Evolutionary conservation across 2,113 vertebrate species (phyloP), one percentile per base, ranked within the genome.

Genomic region (Ctenodactylus gundi): DNA sequence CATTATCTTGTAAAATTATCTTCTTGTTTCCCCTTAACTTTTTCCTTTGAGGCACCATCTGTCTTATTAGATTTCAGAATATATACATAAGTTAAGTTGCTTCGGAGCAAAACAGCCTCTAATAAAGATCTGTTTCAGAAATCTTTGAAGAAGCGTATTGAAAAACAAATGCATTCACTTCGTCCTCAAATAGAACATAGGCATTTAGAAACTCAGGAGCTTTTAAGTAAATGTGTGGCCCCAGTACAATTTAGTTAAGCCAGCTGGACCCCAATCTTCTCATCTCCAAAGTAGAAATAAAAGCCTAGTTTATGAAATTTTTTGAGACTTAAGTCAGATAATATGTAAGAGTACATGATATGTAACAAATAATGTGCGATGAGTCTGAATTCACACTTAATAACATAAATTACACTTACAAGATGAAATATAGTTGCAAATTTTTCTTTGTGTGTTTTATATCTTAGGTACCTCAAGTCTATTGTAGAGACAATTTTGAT

Each of bases 401-500:
- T 46, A 34, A 12, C 57, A 70, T 44, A 41, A 73, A 27, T 41
- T n/a, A 62, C 10, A 31, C 12, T 31, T 88, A 36, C 8, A 58
- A 57, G 72, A 11, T 90, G 36, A 81, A 44, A 57, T 1, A 25
- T 55, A 34, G 53, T 89, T 62, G 76, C 89, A 34, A 78, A 44
- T 58, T 65, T 82, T 15, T 46, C 55, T 12, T 90, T 76, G 27
- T 2, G 3, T 51, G 8, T 78, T 77, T 82, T 60, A 0, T 94
- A 34, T 88, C 14, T 39, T 90, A 99, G 99, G 99, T 99, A 99
- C 96, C 98, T 99, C 95, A 98, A 98, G 93, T 99, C 99, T 4
- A 98, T 99, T 81, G 99, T 99, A 82, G 99, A 99, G 97, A 99
- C 99, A 76, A 99, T 99, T 96, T 95, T 99, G 96, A 99, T 99